phyloP scores from a whole-genome alignment of 37 sponge, comb jelly and placozoan genomes.

The Halisarca cf. caerulea region DNA sequence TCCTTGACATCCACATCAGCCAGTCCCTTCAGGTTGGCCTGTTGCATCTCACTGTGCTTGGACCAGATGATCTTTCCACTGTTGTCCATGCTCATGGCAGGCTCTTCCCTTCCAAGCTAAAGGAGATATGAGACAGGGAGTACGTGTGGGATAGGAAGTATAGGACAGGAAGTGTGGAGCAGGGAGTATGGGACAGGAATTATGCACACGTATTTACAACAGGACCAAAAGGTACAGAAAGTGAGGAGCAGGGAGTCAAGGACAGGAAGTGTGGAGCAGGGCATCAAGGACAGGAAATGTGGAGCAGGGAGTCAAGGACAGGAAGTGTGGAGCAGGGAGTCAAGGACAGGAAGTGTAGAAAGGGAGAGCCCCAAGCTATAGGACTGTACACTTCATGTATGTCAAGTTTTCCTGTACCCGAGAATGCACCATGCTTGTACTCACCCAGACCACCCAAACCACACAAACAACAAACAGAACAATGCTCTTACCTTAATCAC shows the following conservation, averaged over 20 bases:
- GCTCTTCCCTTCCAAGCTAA: constrained; percentile 95
- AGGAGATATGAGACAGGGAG: not conserved
- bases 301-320: too few relatives aligned
- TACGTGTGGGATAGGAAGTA: not conserved
- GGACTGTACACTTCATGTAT: too few relatives aligned
- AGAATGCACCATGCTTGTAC: too few relatives aligned
- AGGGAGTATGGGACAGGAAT: not conserved
- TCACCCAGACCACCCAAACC: too few relatives aligned
- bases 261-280: too few relatives aligned
- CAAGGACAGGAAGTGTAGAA: not conserved
- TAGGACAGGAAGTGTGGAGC: not conserved
- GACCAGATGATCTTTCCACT: constrained; percentile 97
- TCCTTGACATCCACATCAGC: constrained; percentile 81
- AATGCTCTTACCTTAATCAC: constrained; percentile 84
- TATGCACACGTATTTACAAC: not conserved
- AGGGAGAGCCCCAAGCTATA: not conserved
- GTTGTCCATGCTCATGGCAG: constrained; percentile 98
- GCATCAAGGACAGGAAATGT: too few relatives aligned
- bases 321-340: not conserved
- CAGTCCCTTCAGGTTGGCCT: constrained; percentile 91
- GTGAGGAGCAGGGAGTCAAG: too few relatives aligned
- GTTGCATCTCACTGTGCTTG: constrained; percentile 95
- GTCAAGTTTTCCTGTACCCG: too few relatives aligned
- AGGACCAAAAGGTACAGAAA: too few relatives aligned
- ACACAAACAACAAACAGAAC: too few relatives aligned